Base-by-base conservation (phyloP, 2,797 vertebrate species). In the Manis pentadactyla region DNA sequence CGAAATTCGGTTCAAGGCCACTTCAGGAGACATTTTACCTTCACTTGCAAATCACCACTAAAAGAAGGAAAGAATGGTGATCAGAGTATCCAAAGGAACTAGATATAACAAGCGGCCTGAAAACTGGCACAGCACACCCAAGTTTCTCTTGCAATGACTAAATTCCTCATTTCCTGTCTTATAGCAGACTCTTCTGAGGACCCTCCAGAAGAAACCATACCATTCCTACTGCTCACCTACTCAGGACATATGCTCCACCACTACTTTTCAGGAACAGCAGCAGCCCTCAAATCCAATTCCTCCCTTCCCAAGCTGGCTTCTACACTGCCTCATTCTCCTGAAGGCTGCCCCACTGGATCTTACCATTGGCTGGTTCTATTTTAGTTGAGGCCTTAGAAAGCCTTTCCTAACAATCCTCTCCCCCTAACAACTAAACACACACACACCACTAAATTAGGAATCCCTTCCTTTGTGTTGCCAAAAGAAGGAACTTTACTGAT, bases 1-100 rank as follows among this genome's bases (percentile, higher is more conserved):
- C 92, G 99, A 99, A 97, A 99, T 99, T 95, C 99, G 99, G 98
- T 99, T 99, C 98, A 99, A 98, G 25, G 99, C 99, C 91, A 99
- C 99, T 98, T 99, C 99, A 91, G 99, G 99, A 93, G 99, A 99
- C 98, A 99, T 99, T 98, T 99, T 99, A 98, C 57, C 94, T 96
- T 21, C 68, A 77, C 92, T 77, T 93, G 92, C 69, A 73, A 93
- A 93, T 97, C 89, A 94, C 94, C 97, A 87, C 98, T 97, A 97
- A 55, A 94, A 92, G 34, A 69, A 93, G 69, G 49, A 87, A 94
- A 97, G 34, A 86, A 95, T 34, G 3, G 61, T 95, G 66, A 87
- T 93, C 63, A 97, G 46, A 71, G 6, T 85, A 64, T 87, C 57
- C 66, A 92, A 74, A 79, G 51, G 19, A 83, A 71, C 23, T 25